These are phyloP conservation scores for Chirona hameri DNA, from an alignment of 2,888 invertebrate genomes.

Conservation along the genomic window DNA sequence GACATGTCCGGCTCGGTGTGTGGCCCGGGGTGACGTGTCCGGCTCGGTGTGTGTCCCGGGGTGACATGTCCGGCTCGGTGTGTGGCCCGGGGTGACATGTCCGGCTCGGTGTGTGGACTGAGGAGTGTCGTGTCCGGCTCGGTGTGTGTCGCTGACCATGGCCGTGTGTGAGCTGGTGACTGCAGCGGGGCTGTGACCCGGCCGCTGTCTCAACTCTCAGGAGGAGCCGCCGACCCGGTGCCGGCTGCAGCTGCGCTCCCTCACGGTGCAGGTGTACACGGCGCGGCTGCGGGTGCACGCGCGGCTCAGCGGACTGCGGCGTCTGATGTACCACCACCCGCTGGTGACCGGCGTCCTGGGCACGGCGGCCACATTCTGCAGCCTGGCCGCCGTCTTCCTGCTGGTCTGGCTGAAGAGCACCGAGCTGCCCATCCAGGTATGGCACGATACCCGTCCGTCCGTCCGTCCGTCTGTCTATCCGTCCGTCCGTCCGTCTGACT, in stretches of 20 bases:
- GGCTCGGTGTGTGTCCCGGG: too few species aligned
- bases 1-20: too few species aligned
- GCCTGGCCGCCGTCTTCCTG: background rate
- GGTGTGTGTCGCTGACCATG: too few species aligned
- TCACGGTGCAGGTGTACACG: background rate
- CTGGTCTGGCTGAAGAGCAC: background rate
- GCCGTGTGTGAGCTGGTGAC: background rate
- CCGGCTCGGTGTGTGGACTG: too few species aligned
- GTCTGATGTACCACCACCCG: slow-evolving; percentile 25
- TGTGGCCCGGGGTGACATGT: too few species aligned
- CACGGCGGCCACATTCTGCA: slow-evolving; percentile 14
- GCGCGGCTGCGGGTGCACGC: slow-evolving; percentile 24
- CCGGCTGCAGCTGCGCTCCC: slow-evolving; percentile 11
- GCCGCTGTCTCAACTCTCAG: background rate
- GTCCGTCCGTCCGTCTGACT: too few species aligned
- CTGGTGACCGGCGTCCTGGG: background rate
- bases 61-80: too few species aligned
- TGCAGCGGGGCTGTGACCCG: background rate
- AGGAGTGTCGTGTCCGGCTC: too few species aligned
- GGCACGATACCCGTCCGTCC: background rate
- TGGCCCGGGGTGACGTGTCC: too few species aligned
- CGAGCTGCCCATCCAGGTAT: background rate
- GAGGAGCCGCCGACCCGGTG: background rate
- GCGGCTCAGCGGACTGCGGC: slow-evolving; percentile 4
- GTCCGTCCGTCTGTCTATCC: too few species aligned